Conservation (phyloP, 2,888 invertebrate species). For the Dugesia japonica region DNA sequence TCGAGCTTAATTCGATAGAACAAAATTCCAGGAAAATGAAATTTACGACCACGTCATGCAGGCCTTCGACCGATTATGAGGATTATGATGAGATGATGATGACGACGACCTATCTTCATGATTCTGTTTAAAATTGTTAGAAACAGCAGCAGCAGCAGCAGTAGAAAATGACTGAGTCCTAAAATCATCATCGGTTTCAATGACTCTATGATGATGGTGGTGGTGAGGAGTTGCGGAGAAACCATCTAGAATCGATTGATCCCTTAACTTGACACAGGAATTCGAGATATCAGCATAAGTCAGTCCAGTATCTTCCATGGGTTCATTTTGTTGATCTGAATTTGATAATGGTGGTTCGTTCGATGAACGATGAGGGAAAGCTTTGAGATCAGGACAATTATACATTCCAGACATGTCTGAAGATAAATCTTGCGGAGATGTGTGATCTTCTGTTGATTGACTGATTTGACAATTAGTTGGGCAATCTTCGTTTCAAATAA, state of each 20-base stretch:
- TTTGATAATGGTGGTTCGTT: slow-evolving; percentile 8
- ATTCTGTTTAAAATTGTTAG: background rate
- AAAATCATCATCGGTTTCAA: too few relatives aligned
- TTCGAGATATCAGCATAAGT: background rate
- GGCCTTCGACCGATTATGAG: background rate
- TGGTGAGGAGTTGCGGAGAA: background rate
- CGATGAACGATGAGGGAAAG: background rate
- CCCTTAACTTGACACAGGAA: background rate
- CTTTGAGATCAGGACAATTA: slow-evolving; percentile 15
- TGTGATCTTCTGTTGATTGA: background rate
- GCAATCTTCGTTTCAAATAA: background rate
- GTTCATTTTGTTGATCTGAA: background rate
- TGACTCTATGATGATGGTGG: too few relatives aligned
- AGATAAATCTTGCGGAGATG: background rate
- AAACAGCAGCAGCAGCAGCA: background rate
- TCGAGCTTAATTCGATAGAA: too few relatives aligned
- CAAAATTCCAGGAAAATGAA: too few relatives aligned
- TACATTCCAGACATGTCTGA: slow-evolving; percentile 11
- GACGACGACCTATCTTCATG: background rate
- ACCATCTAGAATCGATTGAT: background rate
- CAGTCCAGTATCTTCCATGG: slow-evolving; percentile 3
- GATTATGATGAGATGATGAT: too few relatives aligned
- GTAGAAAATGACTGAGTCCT: background rate
- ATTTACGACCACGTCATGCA: background rate
- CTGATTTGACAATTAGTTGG: slow-evolving; percentile 8